Evolutionary conservation across 64 coral and sea anemone genomes (phyloP).

Genomic region (Acropora yongei): DNA sequence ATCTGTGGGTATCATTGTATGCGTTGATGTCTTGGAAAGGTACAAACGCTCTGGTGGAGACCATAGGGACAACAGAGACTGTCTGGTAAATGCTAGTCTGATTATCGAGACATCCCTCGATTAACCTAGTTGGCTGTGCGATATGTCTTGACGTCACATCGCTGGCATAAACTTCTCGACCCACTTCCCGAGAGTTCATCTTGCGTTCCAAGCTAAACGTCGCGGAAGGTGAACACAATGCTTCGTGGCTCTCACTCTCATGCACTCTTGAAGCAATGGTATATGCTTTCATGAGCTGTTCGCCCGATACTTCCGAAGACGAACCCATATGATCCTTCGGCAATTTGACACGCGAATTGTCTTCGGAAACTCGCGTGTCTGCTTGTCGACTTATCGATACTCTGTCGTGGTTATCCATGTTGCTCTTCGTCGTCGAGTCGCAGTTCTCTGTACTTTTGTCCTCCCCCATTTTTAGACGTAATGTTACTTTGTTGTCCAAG

Average conservation of each 20-base stretch:
- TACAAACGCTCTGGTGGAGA: not conserved
- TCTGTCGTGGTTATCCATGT: not conserved
- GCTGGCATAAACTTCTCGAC: not conserved
- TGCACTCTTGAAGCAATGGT: not conserved
- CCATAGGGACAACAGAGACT: not conserved
- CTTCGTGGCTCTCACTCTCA: conserved; percentile 5
- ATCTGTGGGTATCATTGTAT: conserved; percentile 26
- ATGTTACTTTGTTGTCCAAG: not conserved
- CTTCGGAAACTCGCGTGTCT: not conserved
- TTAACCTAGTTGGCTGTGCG: not conserved
- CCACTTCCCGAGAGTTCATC: too few relatives aligned
- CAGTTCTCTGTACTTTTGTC: not conserved
- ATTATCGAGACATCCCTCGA: not conserved
- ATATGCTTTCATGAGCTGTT: not conserved
- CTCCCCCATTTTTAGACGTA: not conserved
- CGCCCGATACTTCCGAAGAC: not conserved
- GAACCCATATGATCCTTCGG: not conserved
- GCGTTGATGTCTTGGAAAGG: not conserved
- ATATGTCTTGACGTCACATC: not conserved
- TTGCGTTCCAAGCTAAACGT: not conserved
- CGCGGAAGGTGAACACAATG: not conserved
- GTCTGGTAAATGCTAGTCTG: conserved; percentile 14
- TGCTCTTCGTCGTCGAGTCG: not conserved
- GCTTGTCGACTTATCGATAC: not conserved
- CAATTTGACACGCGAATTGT: not conserved